A percentile compares a stretch with the other conserved stretches of the same genome.
phyloP scores from a whole-genome alignment of 2,113 vertebrate genomes.

The Typhlomys cinereus region DNA sequence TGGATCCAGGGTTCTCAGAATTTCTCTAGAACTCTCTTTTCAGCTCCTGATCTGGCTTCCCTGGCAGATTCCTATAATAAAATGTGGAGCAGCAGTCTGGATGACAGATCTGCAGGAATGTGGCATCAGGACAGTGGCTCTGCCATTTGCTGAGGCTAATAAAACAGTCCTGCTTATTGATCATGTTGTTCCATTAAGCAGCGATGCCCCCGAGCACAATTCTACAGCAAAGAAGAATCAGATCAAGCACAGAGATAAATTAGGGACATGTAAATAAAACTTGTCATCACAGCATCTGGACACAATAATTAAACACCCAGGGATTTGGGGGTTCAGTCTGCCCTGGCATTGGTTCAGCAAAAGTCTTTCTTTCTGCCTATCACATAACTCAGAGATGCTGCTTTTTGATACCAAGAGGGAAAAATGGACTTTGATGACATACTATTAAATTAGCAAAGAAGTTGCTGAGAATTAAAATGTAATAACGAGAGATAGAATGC shows the following conservation, averaged over 20 bases:
- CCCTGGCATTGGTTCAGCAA: neutral
- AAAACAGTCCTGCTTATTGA: constrained; percentile 60
- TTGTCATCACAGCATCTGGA: constrained; percentile 66
- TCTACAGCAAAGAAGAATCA: constrained; percentile 57
- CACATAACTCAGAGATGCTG: neutral
- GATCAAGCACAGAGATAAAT: constrained; percentile 60
- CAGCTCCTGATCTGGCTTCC: neutral
- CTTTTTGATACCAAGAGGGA: constrained; percentile 1
- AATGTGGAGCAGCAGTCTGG: neutral
- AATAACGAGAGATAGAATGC: neutral
- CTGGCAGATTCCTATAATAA: constrained; percentile 29
- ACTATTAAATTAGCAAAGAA: constrained; percentile 29
- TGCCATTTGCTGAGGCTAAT: constrained; percentile 53
- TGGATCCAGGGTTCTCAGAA: neutral
- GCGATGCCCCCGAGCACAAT: constrained; percentile 55
- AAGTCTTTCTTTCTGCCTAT: constrained; percentile 44
- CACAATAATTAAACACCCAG: constrained; percentile 54
- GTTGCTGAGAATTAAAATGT: constrained; percentile 25
- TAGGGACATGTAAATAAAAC: constrained; percentile 64
- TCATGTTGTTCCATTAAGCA: constrained; percentile 56
- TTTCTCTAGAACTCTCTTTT: neutral
- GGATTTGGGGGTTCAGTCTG: constrained; percentile 23
- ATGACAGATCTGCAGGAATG: constrained; percentile 28
- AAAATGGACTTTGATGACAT: constrained; percentile 18
- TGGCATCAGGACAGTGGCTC: constrained; percentile 9